Evolutionary conservation across 2,888 invertebrate genomes (phyloP).

Genomic region (Hipparchia semele): DNA sequence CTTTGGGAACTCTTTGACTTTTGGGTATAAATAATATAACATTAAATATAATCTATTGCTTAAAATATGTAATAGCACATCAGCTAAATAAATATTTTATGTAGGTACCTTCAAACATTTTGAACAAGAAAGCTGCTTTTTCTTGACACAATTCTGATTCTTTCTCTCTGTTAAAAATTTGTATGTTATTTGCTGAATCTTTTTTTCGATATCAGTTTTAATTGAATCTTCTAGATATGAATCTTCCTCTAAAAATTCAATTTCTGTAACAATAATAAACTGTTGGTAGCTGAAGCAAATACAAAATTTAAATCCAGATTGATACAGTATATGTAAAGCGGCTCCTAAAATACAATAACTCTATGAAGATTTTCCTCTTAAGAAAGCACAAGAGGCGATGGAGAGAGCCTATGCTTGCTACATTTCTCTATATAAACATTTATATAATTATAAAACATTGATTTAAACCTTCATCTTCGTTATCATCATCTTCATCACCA

Average conservation of each 20-base stretch:
- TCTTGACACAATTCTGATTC: conserved; percentile 13
- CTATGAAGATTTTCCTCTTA: too few species aligned
- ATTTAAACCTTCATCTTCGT: conserved; percentile 29
- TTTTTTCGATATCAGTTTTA: background rate
- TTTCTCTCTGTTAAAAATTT: conserved; percentile 3
- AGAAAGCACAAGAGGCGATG: too few species aligned
- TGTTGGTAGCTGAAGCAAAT: background rate
- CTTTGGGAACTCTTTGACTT: background rate
- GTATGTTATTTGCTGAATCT: conserved; percentile 33
- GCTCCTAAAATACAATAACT: background rate
- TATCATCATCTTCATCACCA: conserved; percentile 18
- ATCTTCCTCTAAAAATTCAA: conserved; percentile 57
- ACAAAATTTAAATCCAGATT: too few species aligned
- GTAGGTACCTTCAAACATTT: conserved; percentile 51
- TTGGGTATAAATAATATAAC: background rate
- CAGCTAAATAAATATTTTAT: background rate
- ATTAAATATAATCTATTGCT: background rate
- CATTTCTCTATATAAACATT: too few species aligned
- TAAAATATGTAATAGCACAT: too few species aligned
- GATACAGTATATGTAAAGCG: background rate
- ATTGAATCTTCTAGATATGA: conserved; percentile 33
- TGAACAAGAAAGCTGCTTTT: conserved; percentile 38
- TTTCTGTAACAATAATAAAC: conserved; percentile 45
- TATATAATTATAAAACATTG: background rate
- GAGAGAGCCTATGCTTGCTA: too few species aligned